Conservation (phyloP, 1,140 invertebrate species). For the Lutraria rhynchaena region DNA sequence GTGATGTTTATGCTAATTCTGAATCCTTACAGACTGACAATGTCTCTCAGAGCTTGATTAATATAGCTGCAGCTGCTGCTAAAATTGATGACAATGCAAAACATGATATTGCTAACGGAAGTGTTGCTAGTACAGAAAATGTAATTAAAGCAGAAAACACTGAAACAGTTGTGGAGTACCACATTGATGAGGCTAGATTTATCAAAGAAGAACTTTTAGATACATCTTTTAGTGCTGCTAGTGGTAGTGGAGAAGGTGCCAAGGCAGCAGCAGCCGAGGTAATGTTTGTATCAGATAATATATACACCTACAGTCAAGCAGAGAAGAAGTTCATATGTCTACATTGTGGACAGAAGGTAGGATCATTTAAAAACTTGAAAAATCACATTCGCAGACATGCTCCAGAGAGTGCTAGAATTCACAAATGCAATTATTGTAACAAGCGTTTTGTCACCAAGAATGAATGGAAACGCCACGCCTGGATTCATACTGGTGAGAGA, state of each 20-base stretch:
- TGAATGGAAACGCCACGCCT: slow-evolving; percentile 62
- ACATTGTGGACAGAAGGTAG: slow-evolving; percentile 9
- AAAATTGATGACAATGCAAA: not conserved
- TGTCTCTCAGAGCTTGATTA: not conserved
- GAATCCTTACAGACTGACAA: not conserved
- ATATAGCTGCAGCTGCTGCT: not conserved
- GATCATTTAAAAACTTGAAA: slow-evolving; percentile 43
- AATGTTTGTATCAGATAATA: slow-evolving; percentile 19
- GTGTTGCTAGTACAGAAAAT: not conserved
- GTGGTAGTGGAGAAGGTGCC: not conserved
- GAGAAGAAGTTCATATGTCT: slow-evolving; percentile 40
- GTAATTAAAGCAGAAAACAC: not conserved
- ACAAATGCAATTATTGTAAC: slow-evolving; percentile 62
- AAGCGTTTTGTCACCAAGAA: slow-evolving; percentile 63
- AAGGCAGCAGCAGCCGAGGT: not conserved
- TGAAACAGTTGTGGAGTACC: slow-evolving; percentile 22
- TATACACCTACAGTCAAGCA: slow-evolving; percentile 16
- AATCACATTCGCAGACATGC: slow-evolving; percentile 38
- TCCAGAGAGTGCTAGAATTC: not conserved
- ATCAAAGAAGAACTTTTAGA: slow-evolving; percentile 46
- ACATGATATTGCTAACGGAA: too few species aligned
- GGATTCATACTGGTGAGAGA: slow-evolving; percentile 68
- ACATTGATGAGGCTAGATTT: slow-evolving; percentile 34
- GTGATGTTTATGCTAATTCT: not conserved
- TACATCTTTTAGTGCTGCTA: not conserved